Evolutionary conservation across 1,140 invertebrate genomes (phyloP).

Genomic region (Zaprionus taronus): DNA sequence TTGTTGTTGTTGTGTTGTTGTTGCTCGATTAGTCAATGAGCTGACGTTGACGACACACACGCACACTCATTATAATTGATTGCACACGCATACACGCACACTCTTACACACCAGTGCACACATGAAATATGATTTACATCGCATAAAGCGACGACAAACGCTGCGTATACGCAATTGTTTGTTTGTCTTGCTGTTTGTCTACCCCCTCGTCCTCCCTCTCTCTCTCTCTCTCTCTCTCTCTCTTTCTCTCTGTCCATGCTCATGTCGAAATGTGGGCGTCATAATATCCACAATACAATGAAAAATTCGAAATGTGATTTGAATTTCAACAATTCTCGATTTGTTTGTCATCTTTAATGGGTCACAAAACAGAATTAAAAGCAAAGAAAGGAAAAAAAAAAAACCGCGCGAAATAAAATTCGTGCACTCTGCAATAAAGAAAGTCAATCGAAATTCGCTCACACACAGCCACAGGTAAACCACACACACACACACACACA

Average conservation of each 20-base stretch:
- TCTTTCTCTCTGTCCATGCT: not conserved
- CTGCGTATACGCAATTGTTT: slow-evolving; percentile 69
- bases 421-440: slow-evolving; percentile 19
- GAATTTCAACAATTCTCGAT: slow-evolving; percentile 42
- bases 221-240: not conserved
- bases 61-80: slow-evolving; percentile 49
- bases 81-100: slow-evolving; percentile 24
- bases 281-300: slow-evolving; percentile 21
- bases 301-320: slow-evolving; percentile 44
- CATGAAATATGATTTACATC: slow-evolving; percentile 38
- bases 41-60: slow-evolving; percentile 37
- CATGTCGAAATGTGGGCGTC: slow-evolving; percentile 46
- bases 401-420: slow-evolving; percentile 16
- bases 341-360: slow-evolving; percentile 22
- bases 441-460: slow-evolving; percentile 19
- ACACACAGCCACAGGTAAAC: not conserved
- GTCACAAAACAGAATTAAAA: slow-evolving; percentile 29
- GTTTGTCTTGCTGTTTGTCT: slow-evolving; percentile 9
- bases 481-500: not conserved
- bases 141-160: slow-evolving; percentile 26
- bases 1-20: not conserved
- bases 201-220: not conserved
- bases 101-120: slow-evolving; percentile 17
- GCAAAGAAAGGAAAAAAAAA: slow-evolving; percentile 9
- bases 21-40: slow-evolving; percentile 65